Percentiles rank a stretch among this genome's conserved stretches.
These are phyloP conservation scores for Dynastes maya DNA, from an alignment of 2,888 invertebrate genomes.

Conservation along the genomic window DNA sequence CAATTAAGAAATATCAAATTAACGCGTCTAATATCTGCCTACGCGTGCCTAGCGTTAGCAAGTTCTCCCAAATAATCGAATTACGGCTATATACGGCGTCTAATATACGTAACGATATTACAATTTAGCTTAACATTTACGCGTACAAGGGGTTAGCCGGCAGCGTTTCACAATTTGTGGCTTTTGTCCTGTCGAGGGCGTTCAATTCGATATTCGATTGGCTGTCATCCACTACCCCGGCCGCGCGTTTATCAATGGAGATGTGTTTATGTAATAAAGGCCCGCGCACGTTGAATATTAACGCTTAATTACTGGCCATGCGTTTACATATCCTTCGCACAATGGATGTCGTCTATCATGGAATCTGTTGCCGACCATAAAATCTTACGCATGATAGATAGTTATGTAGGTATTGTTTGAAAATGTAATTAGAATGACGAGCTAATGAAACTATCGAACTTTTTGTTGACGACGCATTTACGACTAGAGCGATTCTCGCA, in stretches of 20 bases:
- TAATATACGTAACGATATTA: conserved; percentile 32
- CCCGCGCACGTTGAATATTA: conserved; percentile 56
- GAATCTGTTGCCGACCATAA: conserved; percentile 22
- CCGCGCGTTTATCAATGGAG: conserved; percentile 41
- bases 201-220: conserved; percentile 42
- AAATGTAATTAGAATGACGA: background rate
- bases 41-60: conserved; percentile 17
- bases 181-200: conserved; percentile 38
- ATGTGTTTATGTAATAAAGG: conserved; percentile 47
- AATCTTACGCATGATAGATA: conserved; percentile 27
- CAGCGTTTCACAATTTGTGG: conserved; percentile 39
- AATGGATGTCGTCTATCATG: conserved; percentile 55
- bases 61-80: conserved; percentile 10
- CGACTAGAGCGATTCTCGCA: too few species aligned
- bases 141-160: conserved; percentile 31
- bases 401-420: conserved; percentile 5
- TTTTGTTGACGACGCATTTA: too few species aligned
- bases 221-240: conserved; percentile 29
- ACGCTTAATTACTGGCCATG: conserved; percentile 56
- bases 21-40: conserved; percentile 15
- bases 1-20: conserved; percentile 24
- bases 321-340: conserved; percentile 56
- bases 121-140: conserved; percentile 40
- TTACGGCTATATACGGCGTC: conserved; percentile 2
- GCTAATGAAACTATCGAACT: background rate